A percentile compares a stretch with the other conserved stretches of the same genome.
phyloP scores from a whole-genome alignment of 2,888 invertebrate species.

The Pristionchus arcanus region DNA sequence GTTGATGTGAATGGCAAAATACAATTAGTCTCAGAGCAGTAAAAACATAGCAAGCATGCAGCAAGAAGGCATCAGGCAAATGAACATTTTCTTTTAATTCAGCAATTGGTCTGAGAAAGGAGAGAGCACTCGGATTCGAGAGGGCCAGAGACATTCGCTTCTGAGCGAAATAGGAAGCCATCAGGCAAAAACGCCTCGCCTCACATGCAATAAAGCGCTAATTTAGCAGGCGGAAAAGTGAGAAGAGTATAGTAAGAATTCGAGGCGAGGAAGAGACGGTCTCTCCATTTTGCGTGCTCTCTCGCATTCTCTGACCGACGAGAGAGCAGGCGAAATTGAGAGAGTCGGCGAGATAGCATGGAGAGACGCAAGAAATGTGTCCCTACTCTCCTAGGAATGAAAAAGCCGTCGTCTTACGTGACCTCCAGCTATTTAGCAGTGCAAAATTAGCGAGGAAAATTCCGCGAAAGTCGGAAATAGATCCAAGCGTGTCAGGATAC shows the following conservation, averaged over 20 bases:
- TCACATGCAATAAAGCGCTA: conserved; percentile 40
- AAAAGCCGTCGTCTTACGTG: conserved; percentile 8
- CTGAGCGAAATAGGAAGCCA: neutral
- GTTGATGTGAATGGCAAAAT: too few relatives aligned
- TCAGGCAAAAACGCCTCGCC: neutral
- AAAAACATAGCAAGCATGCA: too few relatives aligned
- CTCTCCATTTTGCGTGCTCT: neutral
- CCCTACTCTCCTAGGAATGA: conserved; percentile 49
- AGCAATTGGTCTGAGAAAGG: too few relatives aligned
- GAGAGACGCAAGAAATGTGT: neutral
- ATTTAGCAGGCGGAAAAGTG: conserved; percentile 42
- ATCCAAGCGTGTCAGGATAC: neutral
- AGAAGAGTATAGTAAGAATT: conserved; percentile 39
- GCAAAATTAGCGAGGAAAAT: neutral
- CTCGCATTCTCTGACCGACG: neutral
- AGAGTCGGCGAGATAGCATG: neutral
- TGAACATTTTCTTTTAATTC: too few relatives aligned
- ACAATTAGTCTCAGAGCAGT: too few relatives aligned
- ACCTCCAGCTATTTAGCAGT: conserved; percentile 20
- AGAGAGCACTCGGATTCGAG: neutral
- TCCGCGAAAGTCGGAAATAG: neutral
- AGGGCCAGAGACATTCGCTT: neutral
- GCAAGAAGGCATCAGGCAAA: too few relatives aligned
- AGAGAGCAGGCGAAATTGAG: neutral
- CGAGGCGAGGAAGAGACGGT: neutral